Evolutionary conservation across 2,113 vertebrate genomes (phyloP).

Genomic region (Semnornis frantzii): DNA sequence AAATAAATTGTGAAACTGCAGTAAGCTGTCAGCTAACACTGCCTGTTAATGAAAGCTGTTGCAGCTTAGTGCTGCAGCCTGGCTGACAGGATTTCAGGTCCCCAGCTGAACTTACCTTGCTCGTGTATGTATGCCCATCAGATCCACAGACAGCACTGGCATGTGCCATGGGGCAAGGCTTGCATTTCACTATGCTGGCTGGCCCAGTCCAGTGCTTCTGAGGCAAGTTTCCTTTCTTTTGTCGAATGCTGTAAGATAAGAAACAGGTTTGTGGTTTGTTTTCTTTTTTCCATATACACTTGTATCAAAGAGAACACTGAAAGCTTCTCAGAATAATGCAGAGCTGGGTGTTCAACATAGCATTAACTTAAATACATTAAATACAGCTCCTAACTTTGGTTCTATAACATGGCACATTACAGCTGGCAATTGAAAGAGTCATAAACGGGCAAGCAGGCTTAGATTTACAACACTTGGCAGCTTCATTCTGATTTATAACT

Average conservation of each 20-base stretch:
- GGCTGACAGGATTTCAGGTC: neutral
- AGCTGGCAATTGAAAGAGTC: neutral
- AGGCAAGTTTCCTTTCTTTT: slow-evolving; percentile 76
- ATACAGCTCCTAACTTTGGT: neutral
- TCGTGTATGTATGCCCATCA: slow-evolving; percentile 87
- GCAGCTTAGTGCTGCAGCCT: fast-evolving
- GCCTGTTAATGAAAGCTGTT: fast-evolving
- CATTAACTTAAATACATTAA: neutral
- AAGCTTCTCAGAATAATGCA: neutral
- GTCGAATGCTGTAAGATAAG: slow-evolving; percentile 67
- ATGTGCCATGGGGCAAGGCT: slow-evolving; percentile 76
- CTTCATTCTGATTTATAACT: slow-evolving; percentile 18
- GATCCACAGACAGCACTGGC: slow-evolving; percentile 79
- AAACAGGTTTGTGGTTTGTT: neutral
- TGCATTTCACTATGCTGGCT: slow-evolving; percentile 84
- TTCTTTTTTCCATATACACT: neutral
- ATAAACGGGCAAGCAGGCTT: neutral
- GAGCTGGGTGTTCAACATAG: neutral
- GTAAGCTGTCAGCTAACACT: fast-evolving
- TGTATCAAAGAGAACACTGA: neutral
- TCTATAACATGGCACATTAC: neutral
- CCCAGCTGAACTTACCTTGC: slow-evolving; percentile 74
- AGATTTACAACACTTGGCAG: neutral
- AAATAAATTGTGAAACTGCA: neutral
- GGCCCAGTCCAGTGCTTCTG: slow-evolving; percentile 84